Evolutionary conservation across 2,113 vertebrate species (phyloP).

Genomic region (Ceratotherium simum): DNA sequence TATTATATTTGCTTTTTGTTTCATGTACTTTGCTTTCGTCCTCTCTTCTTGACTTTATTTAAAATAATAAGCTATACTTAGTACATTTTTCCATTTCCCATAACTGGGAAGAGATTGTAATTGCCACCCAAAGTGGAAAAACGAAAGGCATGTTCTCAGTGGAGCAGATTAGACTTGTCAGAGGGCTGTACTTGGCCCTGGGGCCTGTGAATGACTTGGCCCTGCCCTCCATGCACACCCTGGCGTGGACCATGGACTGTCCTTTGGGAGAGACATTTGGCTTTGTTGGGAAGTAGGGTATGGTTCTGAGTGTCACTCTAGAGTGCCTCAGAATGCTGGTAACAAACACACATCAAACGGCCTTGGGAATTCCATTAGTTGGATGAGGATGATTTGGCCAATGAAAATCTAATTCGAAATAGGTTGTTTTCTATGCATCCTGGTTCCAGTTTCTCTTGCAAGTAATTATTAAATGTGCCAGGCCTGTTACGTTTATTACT

Average conservation of each 20-base stretch:
- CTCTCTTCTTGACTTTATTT: slow-evolving; percentile 5
- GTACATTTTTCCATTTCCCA: background rate
- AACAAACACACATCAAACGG: background rate
- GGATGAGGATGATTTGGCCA: background rate
- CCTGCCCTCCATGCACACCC: background rate
- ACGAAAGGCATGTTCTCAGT: background rate
- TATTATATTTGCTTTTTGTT: background rate
- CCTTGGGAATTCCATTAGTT: background rate
- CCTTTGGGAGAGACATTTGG: background rate
- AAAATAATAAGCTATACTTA: background rate
- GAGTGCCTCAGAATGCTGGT: background rate
- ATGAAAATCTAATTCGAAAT: background rate
- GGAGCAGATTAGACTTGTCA: background rate
- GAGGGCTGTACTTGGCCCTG: background rate
- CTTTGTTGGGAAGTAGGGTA: background rate
- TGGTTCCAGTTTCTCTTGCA: background rate
- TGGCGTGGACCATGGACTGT: fast-evolving
- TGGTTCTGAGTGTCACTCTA: background rate
- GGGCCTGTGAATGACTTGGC: background rate
- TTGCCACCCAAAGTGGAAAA: background rate
- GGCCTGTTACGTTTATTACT: background rate
- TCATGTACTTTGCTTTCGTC: background rate
- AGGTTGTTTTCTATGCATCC: background rate
- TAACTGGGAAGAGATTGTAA: background rate
- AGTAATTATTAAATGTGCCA: background rate